A percentile compares a stretch with the other conserved stretches of the same genome.
Conservation (phyloP, 2,888 invertebrate species). For the Agrotis clavis region DNA sequence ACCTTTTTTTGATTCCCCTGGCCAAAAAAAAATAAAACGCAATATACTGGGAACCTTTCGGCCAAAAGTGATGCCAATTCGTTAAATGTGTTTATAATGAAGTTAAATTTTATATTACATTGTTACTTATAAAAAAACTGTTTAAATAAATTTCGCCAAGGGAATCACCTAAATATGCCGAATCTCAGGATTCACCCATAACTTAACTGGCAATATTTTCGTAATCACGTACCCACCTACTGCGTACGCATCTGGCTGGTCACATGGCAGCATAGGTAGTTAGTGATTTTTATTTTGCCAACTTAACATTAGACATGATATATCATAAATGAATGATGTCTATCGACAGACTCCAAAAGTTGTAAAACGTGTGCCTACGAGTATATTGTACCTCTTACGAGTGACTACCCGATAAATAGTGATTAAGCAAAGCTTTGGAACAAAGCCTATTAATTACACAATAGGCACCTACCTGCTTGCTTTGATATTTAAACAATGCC, state of each 20-base stretch:
- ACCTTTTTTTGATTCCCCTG: no score
- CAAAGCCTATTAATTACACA: no score
- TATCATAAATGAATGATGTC: neutral
- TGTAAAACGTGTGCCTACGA: neutral
- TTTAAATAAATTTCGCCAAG: no score
- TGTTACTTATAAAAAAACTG: no score
- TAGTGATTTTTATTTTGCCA: constrained; percentile 1
- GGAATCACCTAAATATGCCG: no score
- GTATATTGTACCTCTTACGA: neutral
- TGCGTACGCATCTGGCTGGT: neutral
- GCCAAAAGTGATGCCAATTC: no score
- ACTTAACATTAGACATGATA: constrained; percentile 6
- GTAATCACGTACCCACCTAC: neutral
- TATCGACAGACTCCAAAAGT: neutral
- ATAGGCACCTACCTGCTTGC: constrained; percentile 5
- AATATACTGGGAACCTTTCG: no score
- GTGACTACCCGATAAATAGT: constrained; percentile 3
- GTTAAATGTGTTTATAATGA: no score
- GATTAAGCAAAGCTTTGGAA: no score
- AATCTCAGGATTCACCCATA: no score
- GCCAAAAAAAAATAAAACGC: no score
- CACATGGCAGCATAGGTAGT: neutral
- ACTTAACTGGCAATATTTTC: neutral
- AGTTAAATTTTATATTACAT: no score
- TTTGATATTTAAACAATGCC: constrained; percentile 8